A percentile compares a stretch with the other conserved stretches of the same genome.
These are phyloP conservation scores for Phymastichus coffea DNA, from an alignment of 1,140 invertebrate species.

Conservation along the genomic window DNA sequence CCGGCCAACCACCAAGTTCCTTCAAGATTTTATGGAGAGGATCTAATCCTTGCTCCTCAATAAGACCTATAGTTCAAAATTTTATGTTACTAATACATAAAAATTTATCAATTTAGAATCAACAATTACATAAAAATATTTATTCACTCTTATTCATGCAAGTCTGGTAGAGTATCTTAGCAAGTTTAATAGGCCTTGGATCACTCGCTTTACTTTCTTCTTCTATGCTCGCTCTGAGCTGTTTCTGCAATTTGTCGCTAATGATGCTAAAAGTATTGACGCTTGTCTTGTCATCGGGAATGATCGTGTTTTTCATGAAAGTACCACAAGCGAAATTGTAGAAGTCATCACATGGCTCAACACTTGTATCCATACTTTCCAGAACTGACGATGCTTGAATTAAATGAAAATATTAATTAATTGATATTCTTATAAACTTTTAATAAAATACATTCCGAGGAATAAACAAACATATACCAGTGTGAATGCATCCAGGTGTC, in stretches of 20 bases:
- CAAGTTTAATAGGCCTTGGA: constrained; percentile 69
- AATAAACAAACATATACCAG: constrained; percentile 52
- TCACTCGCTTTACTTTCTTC: constrained; percentile 65
- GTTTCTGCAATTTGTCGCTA: constrained; percentile 75
- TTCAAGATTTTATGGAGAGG: constrained; percentile 72
- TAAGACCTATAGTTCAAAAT: constrained; percentile 60
- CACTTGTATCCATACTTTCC: constrained; percentile 56
- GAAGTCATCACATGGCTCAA: constrained; percentile 80
- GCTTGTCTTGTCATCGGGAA: constrained; percentile 73
- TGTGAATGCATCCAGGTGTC: constrained; percentile 67
- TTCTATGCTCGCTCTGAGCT: constrained; percentile 73
- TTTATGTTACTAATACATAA: not conserved
- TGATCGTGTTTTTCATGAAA: constrained; percentile 55
- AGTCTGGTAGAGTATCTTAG: constrained; percentile 75
- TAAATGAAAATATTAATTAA: too few species aligned
- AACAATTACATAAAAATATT: not conserved
- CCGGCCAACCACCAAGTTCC: constrained; percentile 87
- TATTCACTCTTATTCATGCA: constrained; percentile 83
- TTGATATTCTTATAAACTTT: too few species aligned
- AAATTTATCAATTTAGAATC: not conserved
- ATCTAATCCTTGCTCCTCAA: constrained; percentile 71
- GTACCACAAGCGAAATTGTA: constrained; percentile 70
- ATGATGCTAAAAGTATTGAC: constrained; percentile 79
- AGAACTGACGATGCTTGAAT: constrained; percentile 56
- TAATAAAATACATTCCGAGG: too few species aligned